Conservation (phyloP, 2,797 vertebrate species). For the Gymnopithys bicolor region DNA sequence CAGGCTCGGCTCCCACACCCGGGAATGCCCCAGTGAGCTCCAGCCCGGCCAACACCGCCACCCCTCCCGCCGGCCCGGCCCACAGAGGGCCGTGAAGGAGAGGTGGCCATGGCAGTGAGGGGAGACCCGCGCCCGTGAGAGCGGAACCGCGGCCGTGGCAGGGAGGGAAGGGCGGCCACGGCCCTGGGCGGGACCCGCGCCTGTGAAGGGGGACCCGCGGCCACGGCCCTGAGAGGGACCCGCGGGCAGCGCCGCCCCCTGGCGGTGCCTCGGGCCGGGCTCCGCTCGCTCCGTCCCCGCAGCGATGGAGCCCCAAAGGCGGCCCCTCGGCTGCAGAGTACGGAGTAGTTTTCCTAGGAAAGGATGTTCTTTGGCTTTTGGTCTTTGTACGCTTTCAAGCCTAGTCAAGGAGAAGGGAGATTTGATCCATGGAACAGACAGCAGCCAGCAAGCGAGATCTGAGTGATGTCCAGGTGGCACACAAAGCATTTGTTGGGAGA, state of each 20-base stretch:
- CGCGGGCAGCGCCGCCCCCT: background rate
- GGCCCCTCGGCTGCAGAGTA: no score
- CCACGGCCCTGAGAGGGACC: background rate
- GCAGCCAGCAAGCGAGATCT: background rate
- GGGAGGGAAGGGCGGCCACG: no score
- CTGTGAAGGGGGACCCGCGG: background rate
- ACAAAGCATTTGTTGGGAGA: background rate
- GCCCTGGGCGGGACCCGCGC: no score
- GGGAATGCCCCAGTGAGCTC: no score
- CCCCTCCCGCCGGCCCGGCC: background rate
- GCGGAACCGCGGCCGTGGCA: no score
- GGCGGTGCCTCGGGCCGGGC: no score
- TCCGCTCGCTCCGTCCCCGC: no score
- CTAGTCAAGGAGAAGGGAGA: background rate
- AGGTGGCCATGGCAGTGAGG: background rate
- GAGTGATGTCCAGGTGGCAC: background rate
- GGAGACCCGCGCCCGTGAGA: no score
- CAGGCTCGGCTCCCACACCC: no score
- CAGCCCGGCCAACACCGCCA: background rate
- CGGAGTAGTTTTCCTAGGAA: background rate
- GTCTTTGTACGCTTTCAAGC: background rate
- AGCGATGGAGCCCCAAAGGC: fast-evolving
- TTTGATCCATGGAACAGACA: background rate
- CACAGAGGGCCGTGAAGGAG: background rate
- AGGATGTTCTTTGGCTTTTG: background rate